Evolutionary conservation across 2,888 invertebrate genomes (phyloP).

Genomic region (Sialis fuliginosa): DNA sequence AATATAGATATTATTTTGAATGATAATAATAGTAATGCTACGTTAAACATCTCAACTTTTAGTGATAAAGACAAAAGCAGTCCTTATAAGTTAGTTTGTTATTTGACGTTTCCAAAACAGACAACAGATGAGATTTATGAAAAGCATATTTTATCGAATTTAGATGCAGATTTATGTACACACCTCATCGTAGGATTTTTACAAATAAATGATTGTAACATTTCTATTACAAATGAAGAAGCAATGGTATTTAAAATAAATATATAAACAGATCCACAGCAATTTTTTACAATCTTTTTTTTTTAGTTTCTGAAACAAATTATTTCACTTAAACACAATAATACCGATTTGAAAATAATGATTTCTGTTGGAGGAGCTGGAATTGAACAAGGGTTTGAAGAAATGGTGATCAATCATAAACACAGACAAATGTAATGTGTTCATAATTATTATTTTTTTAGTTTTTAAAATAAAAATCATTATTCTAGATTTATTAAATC

Average conservation of each 20-base stretch:
- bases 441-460: neutral
- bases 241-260: slow-evolving; percentile 6
- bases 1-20: too few species aligned
- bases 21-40: too few species aligned
- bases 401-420: slow-evolving; percentile 53
- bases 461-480: neutral
- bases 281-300: neutral
- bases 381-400: slow-evolving; percentile 41
- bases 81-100: slow-evolving; percentile 38
- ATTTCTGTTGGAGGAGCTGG: slow-evolving; percentile 53
- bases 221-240: slow-evolving; percentile 30
- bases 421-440: slow-evolving; percentile 37
- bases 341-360: slow-evolving; percentile 55
- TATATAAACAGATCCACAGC: neutral
- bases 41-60: too few species aligned
- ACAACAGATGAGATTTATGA: slow-evolving; percentile 16
- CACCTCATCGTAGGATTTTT: slow-evolving; percentile 71
- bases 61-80: slow-evolving; percentile 3
- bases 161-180: slow-evolving; percentile 61
- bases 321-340: slow-evolving; percentile 34
- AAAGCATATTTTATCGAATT: slow-evolving; percentile 31
- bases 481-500: slow-evolving; percentile 31
- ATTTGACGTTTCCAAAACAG: slow-evolving; percentile 40
- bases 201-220: slow-evolving; percentile 36
- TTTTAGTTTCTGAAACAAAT: slow-evolving; percentile 24